A percentile compares a stretch with the other conserved stretches of the same genome.
Conservation (phyloP, 2,888 invertebrate species). For the Abrostola triplasia region DNA sequence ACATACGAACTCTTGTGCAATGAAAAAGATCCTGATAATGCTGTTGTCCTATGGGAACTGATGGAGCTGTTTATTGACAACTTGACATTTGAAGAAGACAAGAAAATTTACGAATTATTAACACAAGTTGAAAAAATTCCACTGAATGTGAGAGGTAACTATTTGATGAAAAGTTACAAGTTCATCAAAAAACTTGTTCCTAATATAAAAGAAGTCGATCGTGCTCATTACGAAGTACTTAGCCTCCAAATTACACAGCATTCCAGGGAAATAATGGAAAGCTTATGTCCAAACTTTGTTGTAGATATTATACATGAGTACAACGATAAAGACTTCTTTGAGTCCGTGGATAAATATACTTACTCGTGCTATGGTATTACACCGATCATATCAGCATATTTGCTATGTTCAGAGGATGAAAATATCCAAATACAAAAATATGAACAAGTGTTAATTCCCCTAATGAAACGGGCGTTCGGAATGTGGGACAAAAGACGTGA, state of each 20-base stretch:
- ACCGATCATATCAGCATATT: constrained; percentile 64
- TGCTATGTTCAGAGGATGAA: constrained; percentile 64
- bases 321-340: constrained; percentile 60
- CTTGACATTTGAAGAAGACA: constrained; percentile 71
- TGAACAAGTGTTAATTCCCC: constrained; percentile 62
- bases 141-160: constrained; percentile 60
- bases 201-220: constrained; percentile 48
- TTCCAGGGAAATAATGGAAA: constrained; percentile 66
- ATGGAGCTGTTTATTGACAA: constrained; percentile 71
- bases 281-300: constrained; percentile 65
- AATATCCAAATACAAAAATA: constrained; percentile 65
- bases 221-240: constrained; percentile 44
- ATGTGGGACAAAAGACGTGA: constrained; percentile 60
- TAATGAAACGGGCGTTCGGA: constrained; percentile 61
- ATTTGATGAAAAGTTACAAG: constrained; percentile 67
- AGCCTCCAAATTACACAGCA: constrained; percentile 53
- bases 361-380: constrained; percentile 44
- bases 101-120: constrained; percentile 68
- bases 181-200: constrained; percentile 64
- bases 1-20: constrained; percentile 66
- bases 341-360: constrained; percentile 14
- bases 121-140: constrained; percentile 62
- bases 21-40: constrained; percentile 62
- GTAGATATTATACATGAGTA: constrained; percentile 63
- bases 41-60: constrained; percentile 65